Evolutionary conservation across 2,888 invertebrate genomes (phyloP), one percentile per base, ranked within the genome.

Genomic region (Melangyna quadrimaculata): DNA sequence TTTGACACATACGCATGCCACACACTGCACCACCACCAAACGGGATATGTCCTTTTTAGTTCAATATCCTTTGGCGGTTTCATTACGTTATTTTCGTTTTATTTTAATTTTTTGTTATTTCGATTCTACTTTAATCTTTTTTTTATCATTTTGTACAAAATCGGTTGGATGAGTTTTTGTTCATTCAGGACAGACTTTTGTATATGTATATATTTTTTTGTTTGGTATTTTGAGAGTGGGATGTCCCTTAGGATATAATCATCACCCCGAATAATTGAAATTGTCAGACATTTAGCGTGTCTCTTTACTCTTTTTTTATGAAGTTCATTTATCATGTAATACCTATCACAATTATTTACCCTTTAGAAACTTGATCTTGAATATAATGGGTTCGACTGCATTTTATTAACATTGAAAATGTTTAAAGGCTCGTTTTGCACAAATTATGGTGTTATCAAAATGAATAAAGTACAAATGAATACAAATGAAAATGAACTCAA

Each of bases 41-140:
- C 70, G 32, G 82, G 78, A 78, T 70, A 78, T 70, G 70, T 84
- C 53, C 75, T 57, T 35, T 59, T 71, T 67, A 32, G 51, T 72
- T 72, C 67, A 75, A 84, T 79, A 75, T 84, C 84, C 84, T 75
- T 72, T 72, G 71, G 75, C 84, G 75, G 61, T 80, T 80, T 51
- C 57, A 83, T 79, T 83, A 65, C 19, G 57, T 78, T 73, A 71
- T 71, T 74, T 74, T 59, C n/a, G 32, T 74, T 59, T 51, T 29
- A 27, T 63, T 73, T 74, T 48, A 17, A 45, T 51, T 37, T 65
- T 19, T 53, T 29, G 59, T 29, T 29, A 32, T 35, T 14, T 79
- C 48, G 29, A 65, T 29, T 37, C 22, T 51, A 79, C 22, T 78
- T 82, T n/a, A 70, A 65, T 65, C 24, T 24, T 48, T 72, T 78